Conservation (phyloP, 2,797 vertebrate genomes). For the Acipenser oxyrinchus region DNA sequence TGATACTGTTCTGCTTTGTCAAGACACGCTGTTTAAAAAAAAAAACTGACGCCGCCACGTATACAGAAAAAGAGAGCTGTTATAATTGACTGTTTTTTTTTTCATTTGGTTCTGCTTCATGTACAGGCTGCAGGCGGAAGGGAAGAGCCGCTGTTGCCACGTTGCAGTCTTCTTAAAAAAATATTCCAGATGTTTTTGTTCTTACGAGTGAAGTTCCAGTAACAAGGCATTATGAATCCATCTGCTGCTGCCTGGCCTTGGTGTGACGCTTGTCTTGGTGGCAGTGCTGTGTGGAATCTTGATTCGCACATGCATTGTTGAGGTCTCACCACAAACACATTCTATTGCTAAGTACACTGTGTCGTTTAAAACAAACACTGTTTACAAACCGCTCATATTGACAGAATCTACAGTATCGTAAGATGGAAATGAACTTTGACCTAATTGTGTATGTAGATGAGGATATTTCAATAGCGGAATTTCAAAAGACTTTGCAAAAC, state of each 20-base stretch:
- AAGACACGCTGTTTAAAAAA: constrained; percentile 9
- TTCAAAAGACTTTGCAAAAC: no score
- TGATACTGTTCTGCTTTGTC: background rate
- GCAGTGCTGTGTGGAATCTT: no score
- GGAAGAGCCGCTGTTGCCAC: constrained; percentile 55
- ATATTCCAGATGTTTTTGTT: constrained; percentile 72
- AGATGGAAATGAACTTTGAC: no score
- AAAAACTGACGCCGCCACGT: constrained; percentile 42
- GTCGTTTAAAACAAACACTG: no score
- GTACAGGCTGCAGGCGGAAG: constrained; percentile 38
- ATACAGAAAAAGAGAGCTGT: constrained; percentile 30
- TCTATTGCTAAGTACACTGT: no score
- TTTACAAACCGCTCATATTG: no score
- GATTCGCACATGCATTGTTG: no score
- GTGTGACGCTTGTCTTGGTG: no score
- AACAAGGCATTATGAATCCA: constrained; percentile 64
- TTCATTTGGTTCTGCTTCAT: constrained; percentile 36
- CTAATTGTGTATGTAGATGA: no score
- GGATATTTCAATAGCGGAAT: no score
- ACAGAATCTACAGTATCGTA: no score
- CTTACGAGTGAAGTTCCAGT: constrained; percentile 47
- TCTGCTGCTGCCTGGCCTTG: background rate
- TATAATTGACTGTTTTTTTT: constrained; percentile 45
- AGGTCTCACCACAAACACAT: no score
- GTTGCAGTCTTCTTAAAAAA: constrained; percentile 31